Base-by-base conservation (phyloP, 2,113 vertebrate species). In the Calonectris borealis region DNA sequence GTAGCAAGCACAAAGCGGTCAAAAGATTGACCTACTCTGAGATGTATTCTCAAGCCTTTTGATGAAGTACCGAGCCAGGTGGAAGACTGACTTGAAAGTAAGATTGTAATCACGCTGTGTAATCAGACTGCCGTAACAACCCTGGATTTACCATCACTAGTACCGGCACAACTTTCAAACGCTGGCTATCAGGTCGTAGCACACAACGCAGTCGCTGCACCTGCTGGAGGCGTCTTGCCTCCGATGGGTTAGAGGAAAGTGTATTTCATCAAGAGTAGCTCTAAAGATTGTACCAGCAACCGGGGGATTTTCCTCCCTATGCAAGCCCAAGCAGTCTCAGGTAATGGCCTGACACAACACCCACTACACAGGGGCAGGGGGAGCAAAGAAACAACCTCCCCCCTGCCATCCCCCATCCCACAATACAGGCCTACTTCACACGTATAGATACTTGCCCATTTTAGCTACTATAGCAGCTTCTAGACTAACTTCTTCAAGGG, bases 291-390 rank as follows among this genome's bases (percentile, higher is more conserved):
- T 11, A 54, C 27, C 27, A 80, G 60, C 38, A 88, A 52, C 57
- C 31, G 38, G 16, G 24, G 27, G 13, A 27, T 32, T 49, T 42
- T 91, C 46, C 55, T 77, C 48, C 25, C 16, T 12, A 5, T 25
- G 49, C 40, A 58, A 80, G 55, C 7, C 54, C 73, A 80, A 83
- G 58, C 16, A 49, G 26, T 20, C 15, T 8, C 20, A 66, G 29
- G 36, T 14, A 95, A 83, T 5, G 14, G 64, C 46, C 44, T 52
- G 84, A 60, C 7, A 34, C 46, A 57, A 72, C 32, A 26, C 10
- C 26, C 46, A 42, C 8, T 25, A 24, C 18, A 13, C 13, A 70
- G 2, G 6, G n/a, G 16, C 0, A 0, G 13, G 5, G 36, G 8
- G 14, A 58, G 12, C 26, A 16, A 27, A 0, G 0, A 16, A 73